phyloP scores from a whole-genome alignment of 37 sponge, comb jelly and placozoan genomes.

The Cliona cf. orientalis region DNA sequence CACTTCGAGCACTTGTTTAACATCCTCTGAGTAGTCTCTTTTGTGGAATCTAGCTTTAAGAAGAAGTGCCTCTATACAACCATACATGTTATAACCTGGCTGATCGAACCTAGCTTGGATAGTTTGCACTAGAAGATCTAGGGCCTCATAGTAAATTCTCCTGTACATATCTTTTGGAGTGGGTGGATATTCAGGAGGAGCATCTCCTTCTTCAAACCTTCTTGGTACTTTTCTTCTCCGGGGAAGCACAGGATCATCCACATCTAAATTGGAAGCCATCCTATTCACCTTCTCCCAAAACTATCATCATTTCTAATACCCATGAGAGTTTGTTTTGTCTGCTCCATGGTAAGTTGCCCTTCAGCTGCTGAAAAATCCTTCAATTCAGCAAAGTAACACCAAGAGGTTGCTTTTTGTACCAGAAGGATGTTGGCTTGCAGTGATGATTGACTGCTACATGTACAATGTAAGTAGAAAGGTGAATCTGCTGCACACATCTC shows the following conservation, averaged over 20 bases:
- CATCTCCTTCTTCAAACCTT: slow-evolving; percentile 58
- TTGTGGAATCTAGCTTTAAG: slow-evolving; percentile 42
- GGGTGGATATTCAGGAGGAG: slow-evolving; percentile 26
- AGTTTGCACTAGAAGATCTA: slow-evolving; percentile 58
- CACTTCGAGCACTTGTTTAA: too few relatives aligned
- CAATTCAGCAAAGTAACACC: background rate
- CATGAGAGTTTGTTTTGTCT: background rate
- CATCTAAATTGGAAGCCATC: slow-evolving; percentile 27
- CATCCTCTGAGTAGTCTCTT: too few relatives aligned
- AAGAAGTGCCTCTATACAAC: slow-evolving; percentile 51
- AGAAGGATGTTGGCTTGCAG: background rate
- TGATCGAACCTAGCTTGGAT: slow-evolving; percentile 65
- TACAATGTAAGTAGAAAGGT: background rate
- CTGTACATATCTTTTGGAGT: slow-evolving; percentile 42
- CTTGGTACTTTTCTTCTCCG: slow-evolving; percentile 61
- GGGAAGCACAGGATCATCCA: slow-evolving; percentile 53
- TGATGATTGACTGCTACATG: background rate
- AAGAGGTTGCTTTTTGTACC: background rate
- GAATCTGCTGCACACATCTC: too few relatives aligned
- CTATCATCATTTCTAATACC: too few relatives aligned
- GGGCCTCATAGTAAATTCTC: slow-evolving; percentile 42
- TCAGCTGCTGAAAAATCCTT: too few relatives aligned
- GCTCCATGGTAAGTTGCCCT: background rate
- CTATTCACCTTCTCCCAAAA: slow-evolving; percentile 65
- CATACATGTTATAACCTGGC: slow-evolving; percentile 38